A percentile compares a stretch with the other conserved stretches of the same genome.
phyloP scores from a whole-genome alignment of 1,140 invertebrate species.

The Drosophila novamexicana region DNA sequence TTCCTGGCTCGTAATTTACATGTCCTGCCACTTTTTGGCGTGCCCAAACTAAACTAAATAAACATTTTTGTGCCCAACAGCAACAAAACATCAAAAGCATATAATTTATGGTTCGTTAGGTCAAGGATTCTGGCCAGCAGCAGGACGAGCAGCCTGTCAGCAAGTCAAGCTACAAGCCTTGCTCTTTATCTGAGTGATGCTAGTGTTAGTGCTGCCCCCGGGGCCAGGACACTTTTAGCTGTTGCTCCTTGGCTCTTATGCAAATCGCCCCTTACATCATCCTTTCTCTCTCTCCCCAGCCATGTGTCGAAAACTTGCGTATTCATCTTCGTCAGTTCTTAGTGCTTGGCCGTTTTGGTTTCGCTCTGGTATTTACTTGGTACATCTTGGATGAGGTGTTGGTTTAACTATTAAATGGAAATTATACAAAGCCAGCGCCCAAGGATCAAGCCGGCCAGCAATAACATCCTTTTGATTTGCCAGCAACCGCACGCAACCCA shows the following conservation, averaged over 20 bases:
- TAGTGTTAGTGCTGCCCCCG: neutral
- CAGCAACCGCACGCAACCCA: constrained; percentile 6
- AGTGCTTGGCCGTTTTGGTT: constrained; percentile 14
- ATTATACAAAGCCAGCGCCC: constrained; percentile 54
- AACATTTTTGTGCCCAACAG: constrained; percentile 58
- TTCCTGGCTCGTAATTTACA: constrained; percentile 44
- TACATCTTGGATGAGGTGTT: constrained; percentile 57
- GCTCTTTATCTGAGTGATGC: constrained; percentile 34
- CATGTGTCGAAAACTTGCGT: constrained; percentile 59
- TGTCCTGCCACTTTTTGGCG: constrained; percentile 26
- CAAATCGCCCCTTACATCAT: constrained; percentile 49
- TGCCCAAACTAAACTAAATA: constrained; percentile 62
- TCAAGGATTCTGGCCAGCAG: constrained; percentile 52
- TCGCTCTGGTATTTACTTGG: constrained; percentile 41
- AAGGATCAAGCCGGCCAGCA: constrained; percentile 41
- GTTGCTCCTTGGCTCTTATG: constrained; percentile 50
- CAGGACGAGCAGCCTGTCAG: constrained; percentile 34
- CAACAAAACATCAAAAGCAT: constrained; percentile 76
- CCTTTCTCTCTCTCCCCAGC: neutral
- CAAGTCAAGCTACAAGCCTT: constrained; percentile 43
- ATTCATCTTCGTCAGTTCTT: constrained; percentile 77
- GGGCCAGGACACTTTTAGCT: constrained; percentile 34
- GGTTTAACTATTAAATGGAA: constrained; percentile 67
- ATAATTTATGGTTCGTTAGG: constrained; percentile 83
- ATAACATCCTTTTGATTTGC: constrained; percentile 66